Evolutionary conservation across 2,113 vertebrate species (phyloP).

Genomic region (Hiodon tergisus): DNA sequence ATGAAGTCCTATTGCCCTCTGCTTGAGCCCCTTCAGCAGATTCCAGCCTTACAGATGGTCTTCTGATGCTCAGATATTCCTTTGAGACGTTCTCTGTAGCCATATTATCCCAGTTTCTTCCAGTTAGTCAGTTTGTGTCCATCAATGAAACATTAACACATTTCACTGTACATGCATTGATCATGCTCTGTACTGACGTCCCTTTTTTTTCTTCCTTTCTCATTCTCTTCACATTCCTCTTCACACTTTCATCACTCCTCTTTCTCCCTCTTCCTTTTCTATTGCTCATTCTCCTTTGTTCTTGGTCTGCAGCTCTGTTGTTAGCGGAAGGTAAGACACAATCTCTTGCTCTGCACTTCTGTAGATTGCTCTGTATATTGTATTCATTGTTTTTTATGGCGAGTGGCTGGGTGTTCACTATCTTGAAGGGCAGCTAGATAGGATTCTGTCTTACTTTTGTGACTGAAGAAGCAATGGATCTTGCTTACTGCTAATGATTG

Average conservation of each 20-base stretch:
- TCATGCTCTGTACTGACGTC: constrained; percentile 17
- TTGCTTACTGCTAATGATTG: neutral
- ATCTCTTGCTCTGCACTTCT: neutral
- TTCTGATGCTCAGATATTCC: neutral
- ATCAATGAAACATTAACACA: neutral
- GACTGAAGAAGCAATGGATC: neutral
- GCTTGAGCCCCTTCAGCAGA: neutral
- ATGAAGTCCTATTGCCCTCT: neutral
- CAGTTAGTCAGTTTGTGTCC: neutral
- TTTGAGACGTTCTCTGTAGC: neutral
- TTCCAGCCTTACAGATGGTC: neutral
- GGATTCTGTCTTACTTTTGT: neutral
- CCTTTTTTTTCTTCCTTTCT: constrained; percentile 18
- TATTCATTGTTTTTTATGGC: neutral
- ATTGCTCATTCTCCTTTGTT: neutral
- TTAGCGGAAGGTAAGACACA: constrained; percentile 51
- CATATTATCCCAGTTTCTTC: too few relatives aligned
- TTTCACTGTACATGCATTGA: neutral
- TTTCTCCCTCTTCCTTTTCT: neutral
- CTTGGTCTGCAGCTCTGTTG: constrained; percentile 48
- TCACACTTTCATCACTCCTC: neutral
- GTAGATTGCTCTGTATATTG: neutral
- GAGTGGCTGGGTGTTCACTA: neutral
- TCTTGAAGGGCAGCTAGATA: neutral
- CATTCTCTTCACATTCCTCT: constrained; percentile 15